phyloP scores from a whole-genome alignment of 2,797 vertebrate genomes.

The Phrynocephalus forsythii region DNA sequence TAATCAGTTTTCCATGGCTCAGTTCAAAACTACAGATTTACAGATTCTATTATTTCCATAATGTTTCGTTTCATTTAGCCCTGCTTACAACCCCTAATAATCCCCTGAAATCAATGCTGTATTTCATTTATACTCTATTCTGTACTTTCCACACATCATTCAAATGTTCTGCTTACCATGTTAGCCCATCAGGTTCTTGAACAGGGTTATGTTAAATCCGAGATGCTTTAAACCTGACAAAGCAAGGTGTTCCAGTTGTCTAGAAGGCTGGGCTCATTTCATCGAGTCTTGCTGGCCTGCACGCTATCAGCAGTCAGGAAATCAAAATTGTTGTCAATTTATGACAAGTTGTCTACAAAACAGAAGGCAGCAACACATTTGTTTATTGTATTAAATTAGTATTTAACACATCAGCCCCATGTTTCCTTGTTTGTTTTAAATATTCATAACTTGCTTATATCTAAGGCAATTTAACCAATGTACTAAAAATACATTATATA shows the following conservation, averaged over 20 bases:
- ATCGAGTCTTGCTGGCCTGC: slow-evolving; percentile 10
- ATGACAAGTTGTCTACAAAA: not conserved
- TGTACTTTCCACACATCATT: not conserved
- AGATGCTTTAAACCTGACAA: not conserved
- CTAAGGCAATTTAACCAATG: not conserved
- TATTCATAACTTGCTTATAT: not conserved
- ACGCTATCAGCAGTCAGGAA: slow-evolving; percentile 23
- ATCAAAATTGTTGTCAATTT: not conserved
- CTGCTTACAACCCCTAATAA: too few species aligned
- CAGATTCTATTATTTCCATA: not conserved
- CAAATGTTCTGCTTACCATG: slow-evolving; percentile 13
- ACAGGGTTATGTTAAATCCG: slow-evolving; percentile 23
- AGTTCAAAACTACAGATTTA: not conserved
- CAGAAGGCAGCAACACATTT: not conserved
- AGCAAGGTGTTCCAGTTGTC: slow-evolving; percentile 1
- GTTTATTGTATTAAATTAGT: slow-evolving; percentile 10
- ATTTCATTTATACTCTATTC: not conserved
- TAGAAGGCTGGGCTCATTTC: slow-evolving; percentile 4
- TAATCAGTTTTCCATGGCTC: not conserved
- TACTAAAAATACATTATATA: not conserved
- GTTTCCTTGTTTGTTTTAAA: not conserved
- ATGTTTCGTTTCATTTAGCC: not conserved
- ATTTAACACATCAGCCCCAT: not conserved
- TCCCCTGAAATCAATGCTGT: not conserved
- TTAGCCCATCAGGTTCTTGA: slow-evolving; percentile 28